Conservation (phyloP, 2,888 invertebrate genomes). For the Papilio protenor region DNA sequence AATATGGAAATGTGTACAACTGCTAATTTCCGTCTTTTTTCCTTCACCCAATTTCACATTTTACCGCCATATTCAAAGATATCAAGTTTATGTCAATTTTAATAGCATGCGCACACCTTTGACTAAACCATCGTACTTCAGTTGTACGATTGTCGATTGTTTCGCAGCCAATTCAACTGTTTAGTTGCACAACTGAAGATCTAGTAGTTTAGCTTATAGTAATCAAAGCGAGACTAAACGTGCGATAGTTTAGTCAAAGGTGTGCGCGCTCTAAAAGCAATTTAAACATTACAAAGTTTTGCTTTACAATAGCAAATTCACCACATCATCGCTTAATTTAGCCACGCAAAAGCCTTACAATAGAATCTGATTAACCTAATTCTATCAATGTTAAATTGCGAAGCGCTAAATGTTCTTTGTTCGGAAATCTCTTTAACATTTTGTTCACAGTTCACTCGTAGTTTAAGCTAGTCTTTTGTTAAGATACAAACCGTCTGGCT, state of each 20-base stretch:
- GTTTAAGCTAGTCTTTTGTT: conserved; percentile 46
- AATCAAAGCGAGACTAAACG: too few species aligned
- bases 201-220: too few species aligned
- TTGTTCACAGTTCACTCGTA: conserved; percentile 58
- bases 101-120: too few species aligned
- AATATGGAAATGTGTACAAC: conserved; percentile 14
- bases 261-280: not conserved
- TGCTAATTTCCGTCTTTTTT: conserved; percentile 13
- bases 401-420: conserved; percentile 51
- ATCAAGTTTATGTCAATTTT: too few species aligned
- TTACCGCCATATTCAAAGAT: not conserved
- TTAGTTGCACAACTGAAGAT: too few species aligned
- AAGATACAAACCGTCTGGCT: conserved; percentile 29
- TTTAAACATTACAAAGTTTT: conserved; percentile 13
- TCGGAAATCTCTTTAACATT: conserved; percentile 53
- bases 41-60: not conserved
- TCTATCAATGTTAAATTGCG: conserved; percentile 39
- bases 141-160: too few species aligned
- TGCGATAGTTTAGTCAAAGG: too few species aligned
- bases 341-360: conserved; percentile 32
- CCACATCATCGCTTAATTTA: conserved; percentile 29
- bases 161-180: too few species aligned
- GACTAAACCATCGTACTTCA: too few species aligned
- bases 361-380: conserved; percentile 38
- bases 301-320: not conserved